Conservation (phyloP, 2,797 vertebrate species). For the Cuniculus paca region DNA sequence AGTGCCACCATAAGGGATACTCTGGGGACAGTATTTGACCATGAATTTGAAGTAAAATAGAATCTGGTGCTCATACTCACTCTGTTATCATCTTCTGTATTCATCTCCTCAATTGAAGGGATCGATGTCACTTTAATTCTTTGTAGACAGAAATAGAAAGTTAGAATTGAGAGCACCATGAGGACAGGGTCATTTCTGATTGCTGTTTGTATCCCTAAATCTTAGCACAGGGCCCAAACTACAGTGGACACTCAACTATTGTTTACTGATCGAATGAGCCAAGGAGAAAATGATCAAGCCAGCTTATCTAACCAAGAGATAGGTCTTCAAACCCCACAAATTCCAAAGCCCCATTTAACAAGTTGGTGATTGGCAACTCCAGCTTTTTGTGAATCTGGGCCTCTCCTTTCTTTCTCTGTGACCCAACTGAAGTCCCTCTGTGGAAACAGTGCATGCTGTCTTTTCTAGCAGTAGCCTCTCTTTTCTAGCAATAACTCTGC, state of each 20-base stretch:
- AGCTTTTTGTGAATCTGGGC: not conserved
- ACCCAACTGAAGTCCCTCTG: not conserved
- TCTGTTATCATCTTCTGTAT: not conserved
- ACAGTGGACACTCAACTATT: not conserved
- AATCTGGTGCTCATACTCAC: not conserved
- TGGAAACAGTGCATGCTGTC: not conserved
- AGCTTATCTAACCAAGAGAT: not conserved
- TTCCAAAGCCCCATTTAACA: not conserved
- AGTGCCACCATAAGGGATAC: fast-evolving
- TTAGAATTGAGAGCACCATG: too few relatives aligned
- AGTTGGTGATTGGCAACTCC: not conserved
- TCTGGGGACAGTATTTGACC: not conserved
- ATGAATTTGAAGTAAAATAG: not conserved
- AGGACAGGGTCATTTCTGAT: not conserved
- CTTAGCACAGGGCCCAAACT: not conserved
- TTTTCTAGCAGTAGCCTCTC: slow-evolving; percentile 37
- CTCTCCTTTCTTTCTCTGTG: not conserved
- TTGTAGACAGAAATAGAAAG: not conserved
- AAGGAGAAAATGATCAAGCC: not conserved
- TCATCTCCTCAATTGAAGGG: not conserved
- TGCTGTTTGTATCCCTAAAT: not conserved
- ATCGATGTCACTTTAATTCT: not conserved
- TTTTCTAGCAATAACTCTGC: slow-evolving; percentile 94
- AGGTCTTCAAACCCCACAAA: not conserved
- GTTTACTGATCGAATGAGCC: not conserved